phyloP scores from a whole-genome alignment of 2,797 vertebrate genomes.

The Danio jaintianensis region DNA sequence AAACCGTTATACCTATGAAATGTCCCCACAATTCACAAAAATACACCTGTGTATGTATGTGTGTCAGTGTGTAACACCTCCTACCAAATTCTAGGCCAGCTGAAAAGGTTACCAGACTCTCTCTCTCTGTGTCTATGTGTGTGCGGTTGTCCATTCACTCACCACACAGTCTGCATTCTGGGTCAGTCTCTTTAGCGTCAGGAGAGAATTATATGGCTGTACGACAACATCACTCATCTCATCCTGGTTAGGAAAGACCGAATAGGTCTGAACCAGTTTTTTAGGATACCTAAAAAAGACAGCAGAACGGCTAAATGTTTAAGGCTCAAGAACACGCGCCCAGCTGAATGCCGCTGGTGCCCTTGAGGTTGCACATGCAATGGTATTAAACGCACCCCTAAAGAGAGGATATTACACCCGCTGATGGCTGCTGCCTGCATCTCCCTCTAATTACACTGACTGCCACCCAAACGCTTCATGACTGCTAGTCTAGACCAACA shows the following conservation, averaged over 20 bases:
- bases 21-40: no score
- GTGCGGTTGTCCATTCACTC: slow-evolving; percentile 53
- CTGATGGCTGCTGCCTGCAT: slow-evolving; percentile 27
- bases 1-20: no score
- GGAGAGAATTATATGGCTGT: slow-evolving; percentile 96
- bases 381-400: slow-evolving; percentile 35
- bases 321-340: neutral
- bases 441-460: slow-evolving; percentile 41
- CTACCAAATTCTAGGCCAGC: slow-evolving; percentile 9
- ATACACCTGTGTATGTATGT: neutral
- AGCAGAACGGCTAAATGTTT: neutral
- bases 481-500: slow-evolving; percentile 32
- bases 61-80: neutral
- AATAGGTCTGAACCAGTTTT: slow-evolving; percentile 97
- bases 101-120: slow-evolving; percentile 27
- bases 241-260: slow-evolving; percentile 97
- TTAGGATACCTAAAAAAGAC: slow-evolving; percentile 88
- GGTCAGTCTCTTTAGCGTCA: slow-evolving; percentile 95
- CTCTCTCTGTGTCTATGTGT: neutral
- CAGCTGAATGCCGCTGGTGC: neutral
- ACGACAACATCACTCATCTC: slow-evolving; percentile 99
- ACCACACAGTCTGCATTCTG: slow-evolving; percentile 99
- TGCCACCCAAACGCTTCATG: slow-evolving; percentile 37
- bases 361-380: slow-evolving; percentile 21
- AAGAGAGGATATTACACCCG: slow-evolving; percentile 41